Evolutionary conservation across 2,888 invertebrate species (phyloP).

Genomic region (Spisula solida): DNA sequence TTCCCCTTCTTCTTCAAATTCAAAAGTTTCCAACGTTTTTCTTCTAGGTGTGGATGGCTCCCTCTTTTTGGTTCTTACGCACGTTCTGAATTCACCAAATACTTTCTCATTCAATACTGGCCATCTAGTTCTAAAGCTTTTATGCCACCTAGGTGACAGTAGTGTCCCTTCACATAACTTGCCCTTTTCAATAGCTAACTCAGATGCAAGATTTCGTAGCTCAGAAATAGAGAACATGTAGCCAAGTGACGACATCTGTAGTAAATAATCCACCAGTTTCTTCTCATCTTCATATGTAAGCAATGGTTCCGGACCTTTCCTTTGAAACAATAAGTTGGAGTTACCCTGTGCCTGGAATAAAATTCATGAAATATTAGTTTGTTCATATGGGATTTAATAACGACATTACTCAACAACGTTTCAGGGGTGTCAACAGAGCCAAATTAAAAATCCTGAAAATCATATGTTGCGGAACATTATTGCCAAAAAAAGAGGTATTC

Average conservation of each 20-base stretch:
- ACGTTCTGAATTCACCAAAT: constrained; percentile 65
- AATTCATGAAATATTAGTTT: background rate
- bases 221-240: constrained; percentile 68
- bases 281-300: constrained; percentile 69
- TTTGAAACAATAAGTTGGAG: constrained; percentile 63
- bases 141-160: constrained; percentile 68
- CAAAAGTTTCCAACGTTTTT: constrained; percentile 62
- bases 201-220: constrained; percentile 66
- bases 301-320: constrained; percentile 69
- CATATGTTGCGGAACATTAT: too few relatives aligned
- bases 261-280: constrained; percentile 68
- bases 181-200: constrained; percentile 66
- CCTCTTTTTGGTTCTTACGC: constrained; percentile 54
- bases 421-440: too few relatives aligned
- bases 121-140: constrained; percentile 69
- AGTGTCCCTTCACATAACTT: constrained; percentile 61
- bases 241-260: constrained; percentile 71
- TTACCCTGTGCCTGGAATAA: constrained; percentile 59
- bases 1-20: constrained; percentile 66
- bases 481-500: too few relatives aligned
- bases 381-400: too few relatives aligned
- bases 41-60: constrained; percentile 40
- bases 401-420: too few relatives aligned
- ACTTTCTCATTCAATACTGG: constrained; percentile 70
- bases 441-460: too few relatives aligned